phyloP scores from a whole-genome alignment of 2,113 vertebrate species.

The Tachuris rubrigastra region DNA sequence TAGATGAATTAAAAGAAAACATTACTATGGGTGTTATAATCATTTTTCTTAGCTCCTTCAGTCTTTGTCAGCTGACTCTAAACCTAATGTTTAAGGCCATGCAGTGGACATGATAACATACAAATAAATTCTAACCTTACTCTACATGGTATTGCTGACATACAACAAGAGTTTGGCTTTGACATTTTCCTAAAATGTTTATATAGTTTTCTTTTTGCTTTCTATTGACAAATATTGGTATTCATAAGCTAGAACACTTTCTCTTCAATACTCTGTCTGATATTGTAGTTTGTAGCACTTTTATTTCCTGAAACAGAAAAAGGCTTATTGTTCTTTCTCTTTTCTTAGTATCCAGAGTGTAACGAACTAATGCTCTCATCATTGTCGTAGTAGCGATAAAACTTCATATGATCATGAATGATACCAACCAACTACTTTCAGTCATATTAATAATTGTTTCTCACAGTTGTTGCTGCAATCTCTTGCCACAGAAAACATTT shows the following conservation, averaged over 20 bases:
- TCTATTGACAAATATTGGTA: fast-evolving
- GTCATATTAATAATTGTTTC: neutral
- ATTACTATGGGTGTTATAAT: neutral
- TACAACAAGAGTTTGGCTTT: neutral
- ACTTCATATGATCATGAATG: neutral
- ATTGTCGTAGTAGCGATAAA: neutral
- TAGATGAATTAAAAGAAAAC: neutral
- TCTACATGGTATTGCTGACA: neutral
- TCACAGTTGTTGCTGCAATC: neutral
- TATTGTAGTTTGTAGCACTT: neutral
- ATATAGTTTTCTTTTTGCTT: neutral
- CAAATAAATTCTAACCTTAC: neutral
- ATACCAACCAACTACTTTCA: neutral
- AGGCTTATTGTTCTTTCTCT: fast-evolving
- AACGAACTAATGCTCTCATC: neutral
- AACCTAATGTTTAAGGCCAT: neutral
- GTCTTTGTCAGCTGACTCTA: neutral
- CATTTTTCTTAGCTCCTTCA: neutral
- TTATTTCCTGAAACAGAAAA: neutral
- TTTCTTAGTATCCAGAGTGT: neutral
- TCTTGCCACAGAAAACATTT: neutral
- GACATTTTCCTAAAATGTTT: neutral
- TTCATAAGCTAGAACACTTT: neutral
- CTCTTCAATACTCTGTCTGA: neutral
- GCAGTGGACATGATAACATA: neutral